A percentile compares a stretch with the other conserved stretches of the same genome.
These are phyloP conservation scores for Limanda limanda DNA, from an alignment of 2,113 vertebrate genomes.

Conservation along the genomic window DNA sequence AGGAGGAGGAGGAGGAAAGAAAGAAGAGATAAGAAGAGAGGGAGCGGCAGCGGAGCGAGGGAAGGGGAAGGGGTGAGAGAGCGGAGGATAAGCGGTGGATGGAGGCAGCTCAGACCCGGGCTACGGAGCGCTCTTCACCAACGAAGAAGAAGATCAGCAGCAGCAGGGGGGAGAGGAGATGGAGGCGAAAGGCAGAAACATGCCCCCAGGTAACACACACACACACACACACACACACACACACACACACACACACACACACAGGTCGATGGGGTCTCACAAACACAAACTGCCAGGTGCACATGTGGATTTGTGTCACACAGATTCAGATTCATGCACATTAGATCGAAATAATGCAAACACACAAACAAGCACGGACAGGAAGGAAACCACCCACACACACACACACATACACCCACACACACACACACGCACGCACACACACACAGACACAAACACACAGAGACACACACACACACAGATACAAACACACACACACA, in stretches of 20 bases:
- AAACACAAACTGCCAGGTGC: not conserved
- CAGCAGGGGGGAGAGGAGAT: conserved; percentile 74
- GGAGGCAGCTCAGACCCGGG: conserved; percentile 79
- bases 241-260: not conserved
- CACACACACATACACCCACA: not conserved
- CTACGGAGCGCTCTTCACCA: conserved; percentile 75
- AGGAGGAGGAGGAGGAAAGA: conserved; percentile 8
- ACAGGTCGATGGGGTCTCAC: no score
- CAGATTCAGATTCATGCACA: not conserved
- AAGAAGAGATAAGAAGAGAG: conserved; percentile 20
- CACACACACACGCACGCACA: not conserved
- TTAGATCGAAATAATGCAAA: not conserved
- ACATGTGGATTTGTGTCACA: not conserved
- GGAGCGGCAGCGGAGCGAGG: conserved; percentile 31
- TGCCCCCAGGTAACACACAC: conserved; percentile 79
- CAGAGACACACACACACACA: not conserved
- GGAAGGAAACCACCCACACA: not conserved
- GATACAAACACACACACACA: not conserved
- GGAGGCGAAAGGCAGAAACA: conserved; percentile 82
- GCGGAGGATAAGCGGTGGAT: conserved; percentile 77
- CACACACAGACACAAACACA: not conserved
- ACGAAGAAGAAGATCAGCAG: conserved; percentile 58
- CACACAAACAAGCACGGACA: conserved; percentile 9
- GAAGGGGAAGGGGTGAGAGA: conserved; percentile 32
- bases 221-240: conserved; percentile 4